These are phyloP conservation scores for Falco punctatus DNA, from an alignment of 2,113 vertebrate genomes.

Conservation along the genomic window DNA sequence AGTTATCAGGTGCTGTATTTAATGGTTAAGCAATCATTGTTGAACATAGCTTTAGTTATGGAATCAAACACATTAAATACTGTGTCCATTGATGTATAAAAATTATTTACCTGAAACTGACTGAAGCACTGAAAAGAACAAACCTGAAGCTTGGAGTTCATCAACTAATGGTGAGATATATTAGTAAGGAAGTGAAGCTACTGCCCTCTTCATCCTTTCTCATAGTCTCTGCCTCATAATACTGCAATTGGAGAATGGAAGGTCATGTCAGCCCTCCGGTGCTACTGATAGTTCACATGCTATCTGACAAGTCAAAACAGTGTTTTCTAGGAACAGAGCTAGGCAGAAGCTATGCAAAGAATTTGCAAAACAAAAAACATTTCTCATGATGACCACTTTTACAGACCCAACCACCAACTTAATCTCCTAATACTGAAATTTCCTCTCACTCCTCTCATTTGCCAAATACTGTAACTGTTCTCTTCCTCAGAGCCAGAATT, in stretches of 20 bases:
- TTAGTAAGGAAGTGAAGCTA: background rate
- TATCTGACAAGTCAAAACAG: background rate
- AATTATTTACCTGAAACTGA: background rate
- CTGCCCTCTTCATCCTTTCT: background rate
- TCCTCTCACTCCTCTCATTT: background rate
- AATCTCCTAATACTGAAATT: background rate
- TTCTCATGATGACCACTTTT: background rate
- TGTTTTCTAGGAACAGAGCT: background rate
- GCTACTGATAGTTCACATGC: background rate
- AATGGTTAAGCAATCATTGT: background rate
- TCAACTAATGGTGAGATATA: background rate
- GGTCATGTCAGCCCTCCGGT: background rate
- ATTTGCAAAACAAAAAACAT: background rate
- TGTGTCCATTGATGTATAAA: background rate
- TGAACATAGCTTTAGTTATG: background rate
- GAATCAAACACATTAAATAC: background rate
- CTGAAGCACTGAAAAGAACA: background rate
- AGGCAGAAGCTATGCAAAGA: background rate
- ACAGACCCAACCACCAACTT: background rate
- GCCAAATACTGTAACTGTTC: background rate
- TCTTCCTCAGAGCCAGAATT: background rate
- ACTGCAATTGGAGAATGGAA: background rate
- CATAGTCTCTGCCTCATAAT: background rate
- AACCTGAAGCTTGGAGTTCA: background rate
- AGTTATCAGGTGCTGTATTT: background rate